These are phyloP conservation scores for Ctena decussata DNA, from an alignment of 2,888 invertebrate species.

Conservation along the genomic window DNA sequence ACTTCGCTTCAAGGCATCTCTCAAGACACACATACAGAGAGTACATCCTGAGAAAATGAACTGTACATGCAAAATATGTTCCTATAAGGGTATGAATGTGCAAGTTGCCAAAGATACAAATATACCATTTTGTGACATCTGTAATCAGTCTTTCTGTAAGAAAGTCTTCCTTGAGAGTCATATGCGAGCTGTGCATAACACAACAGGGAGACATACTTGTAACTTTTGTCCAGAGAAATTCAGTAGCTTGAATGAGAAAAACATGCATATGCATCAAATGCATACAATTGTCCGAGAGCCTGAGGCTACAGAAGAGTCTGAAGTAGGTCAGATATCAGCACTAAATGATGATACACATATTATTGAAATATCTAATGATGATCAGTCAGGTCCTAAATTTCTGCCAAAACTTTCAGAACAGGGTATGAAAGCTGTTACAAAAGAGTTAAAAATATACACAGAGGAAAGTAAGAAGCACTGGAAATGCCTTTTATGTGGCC, in stretches of 20 bases:
- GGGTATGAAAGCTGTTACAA: constrained; percentile 58
- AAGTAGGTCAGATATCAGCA: background rate
- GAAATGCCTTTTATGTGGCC: constrained; percentile 61
- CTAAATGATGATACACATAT: background rate
- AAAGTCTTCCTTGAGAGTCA: background rate
- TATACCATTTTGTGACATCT: background rate
- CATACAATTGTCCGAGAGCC: constrained; percentile 20
- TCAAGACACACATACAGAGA: background rate
- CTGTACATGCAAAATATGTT: constrained; percentile 11
- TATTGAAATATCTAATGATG: constrained; percentile 1
- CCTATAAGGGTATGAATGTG: background rate
- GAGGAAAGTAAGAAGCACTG: constrained; percentile 41
- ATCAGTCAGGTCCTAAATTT: constrained; percentile 29
- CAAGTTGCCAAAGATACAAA: background rate
- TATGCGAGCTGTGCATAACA: background rate
- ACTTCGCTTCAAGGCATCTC: background rate
- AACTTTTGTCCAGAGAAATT: constrained; percentile 32
- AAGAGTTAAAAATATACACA: constrained; percentile 38
- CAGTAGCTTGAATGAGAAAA: constrained; percentile 3
- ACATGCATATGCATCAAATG: constrained; percentile 29
- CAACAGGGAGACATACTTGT: constrained; percentile 10
- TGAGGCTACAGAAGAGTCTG: background rate
- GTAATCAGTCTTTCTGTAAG: constrained; percentile 11
- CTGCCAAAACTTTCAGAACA: constrained; percentile 59
- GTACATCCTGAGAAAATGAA: background rate